Percentiles rank a stretch among this genome's conserved stretches.
These are phyloP conservation scores for Pseudochaenichthys georgianus DNA, from an alignment of 2,797 vertebrate genomes.

Conservation along the genomic window DNA sequence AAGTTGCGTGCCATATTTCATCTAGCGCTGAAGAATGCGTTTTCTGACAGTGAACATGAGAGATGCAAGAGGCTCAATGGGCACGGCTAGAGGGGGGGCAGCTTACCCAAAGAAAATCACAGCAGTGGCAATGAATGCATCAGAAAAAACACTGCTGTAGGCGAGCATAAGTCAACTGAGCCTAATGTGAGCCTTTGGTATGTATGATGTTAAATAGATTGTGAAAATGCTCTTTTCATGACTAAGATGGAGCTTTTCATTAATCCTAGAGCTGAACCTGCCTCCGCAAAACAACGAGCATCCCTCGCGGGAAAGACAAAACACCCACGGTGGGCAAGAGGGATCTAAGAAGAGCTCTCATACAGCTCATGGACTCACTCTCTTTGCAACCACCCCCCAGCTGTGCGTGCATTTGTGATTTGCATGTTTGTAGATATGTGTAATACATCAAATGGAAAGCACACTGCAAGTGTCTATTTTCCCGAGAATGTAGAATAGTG, in stretches of 20 bases:
- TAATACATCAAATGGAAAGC: slow-evolving; percentile 37
- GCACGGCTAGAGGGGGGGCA: slow-evolving; percentile 65
- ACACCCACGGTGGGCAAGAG: slow-evolving; percentile 82
- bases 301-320: slow-evolving; percentile 83
- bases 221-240: slow-evolving; percentile 84
- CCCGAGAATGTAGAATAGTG: slow-evolving; percentile 24
- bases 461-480: slow-evolving; percentile 34
- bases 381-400: slow-evolving; percentile 62
- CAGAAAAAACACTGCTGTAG: slow-evolving; percentile 77
- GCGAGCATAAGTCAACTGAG: slow-evolving; percentile 79
- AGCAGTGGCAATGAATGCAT: slow-evolving; percentile 78
- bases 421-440: slow-evolving; percentile 54
- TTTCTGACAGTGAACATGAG: slow-evolving; percentile 73
- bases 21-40: slow-evolving; percentile 65
- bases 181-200: slow-evolving; percentile 81
- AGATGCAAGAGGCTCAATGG: slow-evolving; percentile 76
- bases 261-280: slow-evolving; percentile 84
- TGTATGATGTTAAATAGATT: slow-evolving; percentile 84
- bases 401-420: slow-evolving; percentile 54
- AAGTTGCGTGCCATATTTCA: slow-evolving; percentile 72
- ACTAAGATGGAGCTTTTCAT: slow-evolving; percentile 87
- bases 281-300: slow-evolving; percentile 84
- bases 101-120: slow-evolving; percentile 78
- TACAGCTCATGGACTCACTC: slow-evolving; percentile 68
- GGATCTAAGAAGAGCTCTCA: slow-evolving; percentile 78